Conservation (phyloP, 1,140 invertebrate species). For the Antheraea mylitta region DNA sequence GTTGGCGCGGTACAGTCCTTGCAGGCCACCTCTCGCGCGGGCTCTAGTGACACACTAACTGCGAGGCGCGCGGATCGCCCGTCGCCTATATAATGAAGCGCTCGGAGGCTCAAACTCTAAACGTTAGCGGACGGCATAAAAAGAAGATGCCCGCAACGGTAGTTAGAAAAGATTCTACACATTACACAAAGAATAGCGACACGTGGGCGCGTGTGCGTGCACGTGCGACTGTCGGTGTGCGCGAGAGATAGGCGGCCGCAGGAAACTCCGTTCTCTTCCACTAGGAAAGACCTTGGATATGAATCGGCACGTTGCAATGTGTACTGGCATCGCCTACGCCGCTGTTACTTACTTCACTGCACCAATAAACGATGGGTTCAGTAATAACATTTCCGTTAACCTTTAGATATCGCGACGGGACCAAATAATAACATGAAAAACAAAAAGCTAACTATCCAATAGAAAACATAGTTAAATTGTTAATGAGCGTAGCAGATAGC, state of each 20-base stretch:
- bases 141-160: slow-evolving; percentile 72
- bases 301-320: slow-evolving; percentile 75
- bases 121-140: slow-evolving; percentile 66
- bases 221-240: slow-evolving; percentile 64
- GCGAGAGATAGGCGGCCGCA: slow-evolving; percentile 74
- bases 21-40: slow-evolving; percentile 73
- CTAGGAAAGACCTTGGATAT: slow-evolving; percentile 79
- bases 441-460: slow-evolving; percentile 22
- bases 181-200: slow-evolving; percentile 69
- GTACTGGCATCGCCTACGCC: slow-evolving; percentile 73
- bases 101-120: slow-evolving; percentile 60
- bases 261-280: slow-evolving; percentile 80
- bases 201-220: slow-evolving; percentile 71
- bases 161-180: slow-evolving; percentile 68
- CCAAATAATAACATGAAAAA: slow-evolving; percentile 19
- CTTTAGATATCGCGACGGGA: neutral
- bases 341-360: slow-evolving; percentile 63
- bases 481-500: slow-evolving; percentile 59
- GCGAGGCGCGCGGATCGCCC: slow-evolving; percentile 66
- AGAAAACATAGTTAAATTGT: slow-evolving; percentile 42
- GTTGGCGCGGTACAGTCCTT: slow-evolving; percentile 73
- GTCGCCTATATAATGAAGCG: slow-evolving; percentile 74
- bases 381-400: slow-evolving; percentile 27
- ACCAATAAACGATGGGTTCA: slow-evolving; percentile 62
- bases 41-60: slow-evolving; percentile 76